Percentiles rank a stretch among this genome's conserved stretches.
Conservation (phyloP, 2,113 vertebrate species). For the Rhinogobius similis region DNA sequence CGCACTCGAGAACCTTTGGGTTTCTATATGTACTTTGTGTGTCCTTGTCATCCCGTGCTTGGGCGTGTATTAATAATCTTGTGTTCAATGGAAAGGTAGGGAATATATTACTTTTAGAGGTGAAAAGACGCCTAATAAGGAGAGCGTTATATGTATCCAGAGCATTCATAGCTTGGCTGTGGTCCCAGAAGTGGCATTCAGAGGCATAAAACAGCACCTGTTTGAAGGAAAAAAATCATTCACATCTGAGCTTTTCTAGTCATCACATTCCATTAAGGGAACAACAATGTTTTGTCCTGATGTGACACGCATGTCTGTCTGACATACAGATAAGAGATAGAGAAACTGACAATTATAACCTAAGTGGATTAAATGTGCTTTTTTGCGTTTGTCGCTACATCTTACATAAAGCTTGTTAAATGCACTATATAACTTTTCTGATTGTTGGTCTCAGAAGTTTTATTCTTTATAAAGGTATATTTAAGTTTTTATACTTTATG, state of each 20-base stretch:
- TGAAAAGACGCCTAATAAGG: background rate
- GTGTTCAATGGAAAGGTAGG: background rate
- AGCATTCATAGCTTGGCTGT: background rate
- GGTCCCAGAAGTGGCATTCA: background rate
- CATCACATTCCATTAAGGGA: background rate
- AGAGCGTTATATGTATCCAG: background rate
- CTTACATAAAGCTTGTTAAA: no score
- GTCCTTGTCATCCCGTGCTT: slow-evolving; percentile 27
- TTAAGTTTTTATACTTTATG: no score
- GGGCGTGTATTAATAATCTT: background rate
- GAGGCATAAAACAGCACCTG: background rate
- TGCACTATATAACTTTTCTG: no score
- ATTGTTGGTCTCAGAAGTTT: no score
- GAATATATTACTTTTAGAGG: background rate
- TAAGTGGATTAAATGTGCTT: no score
- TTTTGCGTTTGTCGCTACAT: no score
- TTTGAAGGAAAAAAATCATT: background rate
- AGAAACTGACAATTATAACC: no score
- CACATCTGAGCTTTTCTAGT: background rate
- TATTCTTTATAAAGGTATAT: no score
- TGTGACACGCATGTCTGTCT: no score
- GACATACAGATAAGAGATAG: no score
- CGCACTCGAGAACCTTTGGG: slow-evolving; percentile 31
- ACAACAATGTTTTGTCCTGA: background rate
- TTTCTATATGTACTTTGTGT: slow-evolving; percentile 39